These are phyloP conservation scores for Mirza zaza DNA, from an alignment of 2,113 vertebrate species.

Conservation along the genomic window DNA sequence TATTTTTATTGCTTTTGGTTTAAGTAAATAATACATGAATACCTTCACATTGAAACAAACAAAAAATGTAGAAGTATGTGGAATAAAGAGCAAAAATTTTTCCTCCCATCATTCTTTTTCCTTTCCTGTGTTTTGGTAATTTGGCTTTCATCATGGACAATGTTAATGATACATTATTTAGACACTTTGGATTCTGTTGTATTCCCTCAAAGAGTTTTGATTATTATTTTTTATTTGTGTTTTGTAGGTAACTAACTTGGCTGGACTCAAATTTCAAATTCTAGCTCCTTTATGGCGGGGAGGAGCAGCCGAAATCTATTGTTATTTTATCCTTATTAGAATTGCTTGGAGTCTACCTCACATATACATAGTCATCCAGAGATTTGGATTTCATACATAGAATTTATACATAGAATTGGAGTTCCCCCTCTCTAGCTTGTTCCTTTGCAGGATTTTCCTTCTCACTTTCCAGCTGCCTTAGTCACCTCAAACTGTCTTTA, in stretches of 20 bases:
- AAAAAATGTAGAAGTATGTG: background rate
- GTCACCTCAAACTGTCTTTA: background rate
- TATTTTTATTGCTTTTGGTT: conserved; percentile 32
- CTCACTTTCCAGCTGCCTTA: background rate
- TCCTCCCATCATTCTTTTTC: background rate
- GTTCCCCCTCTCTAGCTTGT: background rate
- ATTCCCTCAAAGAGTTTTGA: background rate
- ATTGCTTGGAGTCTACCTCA: background rate
- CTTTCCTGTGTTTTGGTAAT: conserved; percentile 11
- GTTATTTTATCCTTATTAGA: background rate
- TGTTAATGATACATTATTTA: background rate
- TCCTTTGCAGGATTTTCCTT: background rate
- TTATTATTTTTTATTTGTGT: background rate
- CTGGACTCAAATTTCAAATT: background rate
- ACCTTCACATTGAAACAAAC: background rate
- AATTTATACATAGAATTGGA: background rate
- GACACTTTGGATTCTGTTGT: conserved; percentile 2
- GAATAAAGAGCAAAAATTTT: background rate
- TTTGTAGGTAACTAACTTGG: background rate
- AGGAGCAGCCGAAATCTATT: background rate
- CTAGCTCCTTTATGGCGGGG: background rate
- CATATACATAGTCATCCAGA: background rate
- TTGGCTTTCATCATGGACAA: background rate
- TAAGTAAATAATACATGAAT: background rate
- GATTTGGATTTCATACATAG: background rate